phyloP scores from a whole-genome alignment of 1,140 invertebrate species.

The Tigriopus japonicus region DNA sequence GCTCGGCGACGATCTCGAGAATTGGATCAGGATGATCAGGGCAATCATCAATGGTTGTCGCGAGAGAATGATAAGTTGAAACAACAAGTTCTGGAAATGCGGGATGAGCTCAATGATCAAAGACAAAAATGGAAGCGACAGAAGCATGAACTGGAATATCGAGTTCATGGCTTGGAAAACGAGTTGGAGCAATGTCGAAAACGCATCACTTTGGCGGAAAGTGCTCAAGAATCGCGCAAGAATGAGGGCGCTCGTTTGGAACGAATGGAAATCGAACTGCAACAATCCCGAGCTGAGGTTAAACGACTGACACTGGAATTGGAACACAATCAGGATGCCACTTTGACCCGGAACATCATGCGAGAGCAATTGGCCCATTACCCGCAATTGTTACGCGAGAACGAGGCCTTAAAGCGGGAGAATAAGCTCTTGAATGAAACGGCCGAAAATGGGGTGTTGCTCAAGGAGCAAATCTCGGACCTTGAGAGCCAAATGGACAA shows the following conservation, averaged over 20 bases:
- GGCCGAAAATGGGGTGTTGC: not conserved
- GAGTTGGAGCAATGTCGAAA: too few species aligned
- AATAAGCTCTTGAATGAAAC: constrained; percentile 3
- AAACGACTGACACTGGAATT: not conserved
- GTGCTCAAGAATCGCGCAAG: not conserved
- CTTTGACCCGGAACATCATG: not conserved
- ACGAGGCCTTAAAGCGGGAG: not conserved
- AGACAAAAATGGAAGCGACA: not conserved
- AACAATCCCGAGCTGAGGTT: not conserved
- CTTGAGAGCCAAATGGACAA: not conserved
- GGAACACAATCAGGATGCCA: not conserved
- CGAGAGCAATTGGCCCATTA: not conserved
- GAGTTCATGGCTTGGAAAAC: not conserved
- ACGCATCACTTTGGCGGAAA: not conserved
- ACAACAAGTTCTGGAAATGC: not conserved
- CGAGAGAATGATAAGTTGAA: not conserved
- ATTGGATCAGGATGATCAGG: not conserved
- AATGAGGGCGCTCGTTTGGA: not conserved
- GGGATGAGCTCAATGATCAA: not conserved
- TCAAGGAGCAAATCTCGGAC: not conserved
- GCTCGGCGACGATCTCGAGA: not conserved
- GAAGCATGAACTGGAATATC: not conserved
- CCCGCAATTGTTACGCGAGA: not conserved
- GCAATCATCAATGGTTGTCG: not conserved
- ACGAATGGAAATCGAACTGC: not conserved